phyloP scores from a whole-genome alignment of 2,888 invertebrate genomes.

The Tiliacea citrago region DNA sequence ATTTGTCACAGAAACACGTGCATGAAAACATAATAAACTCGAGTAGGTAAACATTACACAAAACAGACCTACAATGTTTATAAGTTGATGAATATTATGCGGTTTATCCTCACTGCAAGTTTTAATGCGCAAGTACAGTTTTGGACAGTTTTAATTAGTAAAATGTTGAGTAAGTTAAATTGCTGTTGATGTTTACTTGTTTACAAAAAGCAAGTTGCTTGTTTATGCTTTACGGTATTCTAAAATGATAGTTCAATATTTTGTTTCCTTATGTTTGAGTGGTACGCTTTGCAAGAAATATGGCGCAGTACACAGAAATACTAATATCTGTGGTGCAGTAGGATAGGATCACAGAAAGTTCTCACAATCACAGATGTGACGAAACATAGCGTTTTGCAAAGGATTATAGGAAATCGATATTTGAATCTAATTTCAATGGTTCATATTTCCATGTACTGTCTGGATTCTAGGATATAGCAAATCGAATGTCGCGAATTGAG shows the following conservation, averaged over 20 bases:
- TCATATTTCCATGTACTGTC: neutral
- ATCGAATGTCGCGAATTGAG: neutral
- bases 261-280: neutral
- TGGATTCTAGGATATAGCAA: neutral
- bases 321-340: neutral
- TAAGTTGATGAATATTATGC: neutral
- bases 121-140: neutral
- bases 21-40: too few species aligned
- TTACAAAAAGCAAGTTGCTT: neutral
- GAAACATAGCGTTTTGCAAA: neutral
- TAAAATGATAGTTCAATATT: neutral
- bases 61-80: neutral
- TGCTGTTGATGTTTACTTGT: conserved; percentile 11
- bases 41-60: too few species aligned
- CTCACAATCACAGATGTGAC: neutral
- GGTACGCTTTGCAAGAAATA: neutral
- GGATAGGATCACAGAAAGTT: neutral
- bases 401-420: neutral
- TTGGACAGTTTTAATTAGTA: conserved; percentile 18
- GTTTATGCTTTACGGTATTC: neutral
- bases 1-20: too few species aligned
- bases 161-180: neutral
- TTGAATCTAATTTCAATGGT: neutral
- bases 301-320: neutral
- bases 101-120: neutral